These are phyloP conservation scores for Euglossa dilemma DNA, from an alignment of 1,140 invertebrate genomes.

Conservation along the genomic window DNA sequence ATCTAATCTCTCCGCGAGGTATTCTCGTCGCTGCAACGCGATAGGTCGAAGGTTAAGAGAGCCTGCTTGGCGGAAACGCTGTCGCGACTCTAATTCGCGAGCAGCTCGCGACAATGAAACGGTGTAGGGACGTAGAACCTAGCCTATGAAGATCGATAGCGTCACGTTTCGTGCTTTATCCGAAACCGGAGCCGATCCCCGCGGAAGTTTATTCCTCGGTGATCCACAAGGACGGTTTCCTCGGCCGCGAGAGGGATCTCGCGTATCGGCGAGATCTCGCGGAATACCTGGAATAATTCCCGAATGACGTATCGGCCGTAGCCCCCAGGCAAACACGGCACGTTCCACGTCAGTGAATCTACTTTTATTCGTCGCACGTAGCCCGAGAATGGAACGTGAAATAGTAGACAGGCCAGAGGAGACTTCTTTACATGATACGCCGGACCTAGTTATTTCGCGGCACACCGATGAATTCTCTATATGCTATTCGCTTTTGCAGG, in stretches of 20 bases:
- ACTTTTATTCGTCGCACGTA: constrained; percentile 40
- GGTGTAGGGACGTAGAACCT: too few relatives aligned
- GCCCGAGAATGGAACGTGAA: constrained; percentile 22
- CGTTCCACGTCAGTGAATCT: constrained; percentile 39
- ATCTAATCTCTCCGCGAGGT: too few relatives aligned
- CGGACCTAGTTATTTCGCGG: background rate
- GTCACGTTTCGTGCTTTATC: background rate
- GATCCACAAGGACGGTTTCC: background rate
- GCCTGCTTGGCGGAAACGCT: too few relatives aligned
- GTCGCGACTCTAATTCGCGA: too few relatives aligned
- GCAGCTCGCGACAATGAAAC: background rate
- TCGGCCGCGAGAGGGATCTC: background rate
- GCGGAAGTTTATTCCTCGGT: background rate
- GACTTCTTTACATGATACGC: constrained; percentile 30
- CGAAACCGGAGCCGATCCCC: too few relatives aligned
- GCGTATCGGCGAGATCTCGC: constrained; percentile 3
- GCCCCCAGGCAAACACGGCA: constrained; percentile 12
- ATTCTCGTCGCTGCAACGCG: too few relatives aligned
- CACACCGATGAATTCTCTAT: too few relatives aligned
- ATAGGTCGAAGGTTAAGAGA: too few relatives aligned
- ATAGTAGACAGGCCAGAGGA: constrained; percentile 38
- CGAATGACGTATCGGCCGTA: constrained; percentile 27
- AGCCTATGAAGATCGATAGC: background rate
- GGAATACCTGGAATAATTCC: constrained; percentile 34
- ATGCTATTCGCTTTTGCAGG: too few relatives aligned